Percentiles rank a stretch among this genome's conserved stretches.
Conservation (phyloP, 2,113 vertebrate genomes). For the Chionodraco myersi region DNA sequence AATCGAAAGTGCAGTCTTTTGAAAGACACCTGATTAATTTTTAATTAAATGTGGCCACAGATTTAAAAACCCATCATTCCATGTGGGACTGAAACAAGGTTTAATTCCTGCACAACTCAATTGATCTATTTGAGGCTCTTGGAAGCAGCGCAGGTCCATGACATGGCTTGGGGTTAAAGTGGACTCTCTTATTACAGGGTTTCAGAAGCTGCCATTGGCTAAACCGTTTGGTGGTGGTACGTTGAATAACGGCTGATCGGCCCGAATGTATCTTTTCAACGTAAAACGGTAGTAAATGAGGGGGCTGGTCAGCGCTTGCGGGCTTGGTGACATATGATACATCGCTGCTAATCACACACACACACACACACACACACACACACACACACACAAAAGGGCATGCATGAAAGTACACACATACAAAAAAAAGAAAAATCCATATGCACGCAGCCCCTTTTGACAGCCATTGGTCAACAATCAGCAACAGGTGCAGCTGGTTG, state of each 20-base stretch:
- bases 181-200: constrained; percentile 75
- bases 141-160: constrained; percentile 52
- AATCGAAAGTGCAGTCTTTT: too few relatives aligned
- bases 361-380: constrained; percentile 25
- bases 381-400: constrained; percentile 11
- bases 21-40: constrained; percentile 36
- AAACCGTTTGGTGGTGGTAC: constrained; percentile 66
- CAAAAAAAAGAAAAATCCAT: constrained; percentile 25
- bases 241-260: constrained; percentile 74
- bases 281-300: constrained; percentile 66
- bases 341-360: constrained; percentile 1
- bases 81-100: constrained; percentile 36
- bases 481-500: constrained; percentile 76
- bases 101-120: constrained; percentile 29
- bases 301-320: constrained; percentile 50
- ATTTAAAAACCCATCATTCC: constrained; percentile 51
- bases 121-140: constrained; percentile 65
- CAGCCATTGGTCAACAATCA: constrained; percentile 56
- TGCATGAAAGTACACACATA: not conserved
- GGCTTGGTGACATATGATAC: constrained; percentile 56
- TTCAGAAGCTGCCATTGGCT: constrained; percentile 68
- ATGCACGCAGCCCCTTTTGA: constrained; percentile 24
- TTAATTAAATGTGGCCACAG: constrained; percentile 50
- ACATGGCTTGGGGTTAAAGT: constrained; percentile 61
- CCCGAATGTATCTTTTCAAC: constrained; percentile 50